Conservation (phyloP, 2,113 vertebrate genomes). For the Paraplagusia blochii region DNA sequence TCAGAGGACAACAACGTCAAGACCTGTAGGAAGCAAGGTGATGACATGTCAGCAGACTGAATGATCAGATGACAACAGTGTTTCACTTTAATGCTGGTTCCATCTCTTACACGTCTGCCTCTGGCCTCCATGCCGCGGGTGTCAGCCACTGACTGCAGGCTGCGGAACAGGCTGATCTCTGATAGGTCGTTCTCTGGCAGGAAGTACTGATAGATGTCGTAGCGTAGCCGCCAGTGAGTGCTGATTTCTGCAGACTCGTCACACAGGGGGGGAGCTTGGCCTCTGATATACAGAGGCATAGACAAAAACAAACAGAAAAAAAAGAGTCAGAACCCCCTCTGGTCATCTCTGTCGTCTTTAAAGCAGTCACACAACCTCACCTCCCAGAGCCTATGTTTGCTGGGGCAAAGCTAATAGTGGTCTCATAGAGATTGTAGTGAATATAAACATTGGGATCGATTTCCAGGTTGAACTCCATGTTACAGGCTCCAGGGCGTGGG, state of each 20-base stretch:
- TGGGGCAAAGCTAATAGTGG: constrained; percentile 83
- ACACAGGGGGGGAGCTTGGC: constrained; percentile 70
- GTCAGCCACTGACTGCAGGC: constrained; percentile 77
- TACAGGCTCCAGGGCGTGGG: constrained; percentile 93
- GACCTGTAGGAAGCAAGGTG: constrained; percentile 66
- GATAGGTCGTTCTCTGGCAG: constrained; percentile 84
- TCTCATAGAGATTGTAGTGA: constrained; percentile 85
- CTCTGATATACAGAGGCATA: constrained; percentile 70
- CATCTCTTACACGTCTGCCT: constrained; percentile 77
- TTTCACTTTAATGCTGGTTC: too few species aligned
- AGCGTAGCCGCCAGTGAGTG: constrained; percentile 82
- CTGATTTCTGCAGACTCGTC: constrained; percentile 55
- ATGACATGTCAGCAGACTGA: background rate
- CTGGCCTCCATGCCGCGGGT: constrained; percentile 68
- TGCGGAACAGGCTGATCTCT: constrained; percentile 73
- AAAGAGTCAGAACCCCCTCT: too few species aligned
- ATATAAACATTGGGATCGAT: constrained; percentile 90
- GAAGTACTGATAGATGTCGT: constrained; percentile 91
- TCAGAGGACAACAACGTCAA: constrained; percentile 77
- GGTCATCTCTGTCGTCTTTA: too few species aligned
- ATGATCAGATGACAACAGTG: background rate
- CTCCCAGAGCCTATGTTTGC: constrained; percentile 87
- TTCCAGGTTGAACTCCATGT: constrained; percentile 83
- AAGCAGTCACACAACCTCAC: constrained; percentile 56
- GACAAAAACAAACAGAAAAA: too few species aligned